Conservation (phyloP, 2,888 invertebrate species). For the Lycophotia porphyrea region DNA sequence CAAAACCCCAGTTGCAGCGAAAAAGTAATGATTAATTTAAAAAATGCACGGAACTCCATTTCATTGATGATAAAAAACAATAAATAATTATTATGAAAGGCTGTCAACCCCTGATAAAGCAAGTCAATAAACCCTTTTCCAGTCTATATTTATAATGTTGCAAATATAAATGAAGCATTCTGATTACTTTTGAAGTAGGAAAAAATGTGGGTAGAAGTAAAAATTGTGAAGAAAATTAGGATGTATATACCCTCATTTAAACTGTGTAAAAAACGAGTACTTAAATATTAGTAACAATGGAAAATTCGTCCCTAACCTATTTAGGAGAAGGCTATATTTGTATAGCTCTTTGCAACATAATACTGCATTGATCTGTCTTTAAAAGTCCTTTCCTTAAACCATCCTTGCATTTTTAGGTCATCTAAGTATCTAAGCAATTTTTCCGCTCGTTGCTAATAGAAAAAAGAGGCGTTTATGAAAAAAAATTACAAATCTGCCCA, state of each 20-base stretch:
- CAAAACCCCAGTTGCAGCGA: background rate
- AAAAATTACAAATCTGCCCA: background rate
- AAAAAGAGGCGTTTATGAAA: background rate
- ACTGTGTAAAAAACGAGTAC: background rate
- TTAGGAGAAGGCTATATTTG: conserved; percentile 10
- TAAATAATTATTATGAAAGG: conserved; percentile 1
- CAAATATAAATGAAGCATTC: conserved; percentile 5
- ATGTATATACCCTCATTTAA: background rate
- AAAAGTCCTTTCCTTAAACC: conserved; percentile 33
- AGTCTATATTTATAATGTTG: conserved; percentile 36
- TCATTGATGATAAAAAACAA: conserved; percentile 30
- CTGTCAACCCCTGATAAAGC: conserved; percentile 31
- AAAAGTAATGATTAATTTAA: background rate
- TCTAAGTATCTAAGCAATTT: background rate
- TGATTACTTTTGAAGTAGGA: background rate
- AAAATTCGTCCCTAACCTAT: too few relatives aligned
- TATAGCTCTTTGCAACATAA: background rate
- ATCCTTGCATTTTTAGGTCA: conserved; percentile 33
- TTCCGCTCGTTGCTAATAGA: background rate
- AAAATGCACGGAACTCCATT: background rate
- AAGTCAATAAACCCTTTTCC: conserved; percentile 37
- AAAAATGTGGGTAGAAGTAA: background rate
- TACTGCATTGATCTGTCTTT: background rate
- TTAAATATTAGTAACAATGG: background rate
- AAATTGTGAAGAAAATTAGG: background rate